Conservation (phyloP, 2,113 vertebrate species). For the Parotia lawesii region DNA sequence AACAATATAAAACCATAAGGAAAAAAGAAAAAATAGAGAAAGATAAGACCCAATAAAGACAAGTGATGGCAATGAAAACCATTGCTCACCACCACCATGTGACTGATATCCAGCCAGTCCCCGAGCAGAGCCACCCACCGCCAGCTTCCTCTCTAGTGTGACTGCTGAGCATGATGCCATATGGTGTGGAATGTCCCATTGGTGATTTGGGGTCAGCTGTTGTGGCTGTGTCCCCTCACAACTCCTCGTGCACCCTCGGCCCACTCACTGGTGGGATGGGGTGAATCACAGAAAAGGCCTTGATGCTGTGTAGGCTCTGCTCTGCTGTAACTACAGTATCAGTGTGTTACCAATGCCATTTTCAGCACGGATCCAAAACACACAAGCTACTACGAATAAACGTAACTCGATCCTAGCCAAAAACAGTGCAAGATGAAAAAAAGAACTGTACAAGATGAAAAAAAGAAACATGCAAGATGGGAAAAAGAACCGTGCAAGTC, state of each 20-base stretch:
- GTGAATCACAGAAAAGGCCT: neutral
- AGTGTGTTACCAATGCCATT: neutral
- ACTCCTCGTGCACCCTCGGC: fast-evolving
- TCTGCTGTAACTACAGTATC: fast-evolving
- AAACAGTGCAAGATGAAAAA: neutral
- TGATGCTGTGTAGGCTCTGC: neutral
- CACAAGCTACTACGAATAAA: neutral
- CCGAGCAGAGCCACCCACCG: fast-evolving
- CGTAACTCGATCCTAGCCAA: neutral
- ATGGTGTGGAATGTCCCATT: neutral
- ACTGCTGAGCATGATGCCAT: neutral
- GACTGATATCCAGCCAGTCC: fast-evolving
- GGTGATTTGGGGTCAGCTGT: neutral
- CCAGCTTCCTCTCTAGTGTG: fast-evolving
- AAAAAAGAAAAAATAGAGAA: neutral
- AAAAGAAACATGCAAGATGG: neutral
- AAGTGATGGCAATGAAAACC: neutral
- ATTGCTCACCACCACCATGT: neutral
- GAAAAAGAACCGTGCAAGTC: neutral
- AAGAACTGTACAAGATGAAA: neutral
- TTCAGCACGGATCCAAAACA: neutral
- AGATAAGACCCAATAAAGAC: neutral
- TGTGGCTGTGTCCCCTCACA: neutral
- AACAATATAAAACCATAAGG: neutral
- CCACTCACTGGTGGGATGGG: fast-evolving